phyloP scores from a whole-genome alignment of 2,113 vertebrate genomes.

The Arenaria interpres region DNA sequence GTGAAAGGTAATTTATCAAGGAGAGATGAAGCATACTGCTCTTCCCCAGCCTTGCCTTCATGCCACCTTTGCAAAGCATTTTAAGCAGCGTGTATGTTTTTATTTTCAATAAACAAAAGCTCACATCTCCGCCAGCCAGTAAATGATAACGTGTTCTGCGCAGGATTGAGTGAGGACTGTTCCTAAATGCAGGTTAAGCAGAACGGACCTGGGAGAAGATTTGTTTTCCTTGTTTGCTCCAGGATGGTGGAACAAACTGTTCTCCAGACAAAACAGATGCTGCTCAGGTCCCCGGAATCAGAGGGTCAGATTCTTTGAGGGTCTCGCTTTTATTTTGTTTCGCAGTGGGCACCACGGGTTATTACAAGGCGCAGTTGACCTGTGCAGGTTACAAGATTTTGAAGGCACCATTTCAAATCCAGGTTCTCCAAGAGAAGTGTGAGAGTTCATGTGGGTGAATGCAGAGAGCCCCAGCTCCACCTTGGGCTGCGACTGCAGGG shows the following conservation, averaged over 20 bases:
- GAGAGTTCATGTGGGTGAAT: neutral
- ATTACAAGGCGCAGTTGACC: too few relatives aligned
- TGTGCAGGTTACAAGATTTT: fast-evolving
- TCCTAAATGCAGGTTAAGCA: neutral
- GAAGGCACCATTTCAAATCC: neutral
- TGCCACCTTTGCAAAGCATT: neutral
- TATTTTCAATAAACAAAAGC: conserved; percentile 11
- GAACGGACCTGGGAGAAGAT: neutral
- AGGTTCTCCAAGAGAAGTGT: neutral
- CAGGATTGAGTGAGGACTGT: fast-evolving
- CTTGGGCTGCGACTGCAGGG: neutral
- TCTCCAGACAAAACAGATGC: neutral
- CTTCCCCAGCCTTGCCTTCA: neutral
- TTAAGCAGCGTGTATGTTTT: neutral
- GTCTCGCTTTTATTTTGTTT: neutral
- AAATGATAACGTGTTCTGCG: neutral
- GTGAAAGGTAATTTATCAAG: conserved; percentile 30
- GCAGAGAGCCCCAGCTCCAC: neutral
- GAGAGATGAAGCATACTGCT: neutral
- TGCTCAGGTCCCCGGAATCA: neutral
- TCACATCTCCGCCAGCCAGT: neutral
- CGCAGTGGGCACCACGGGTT: fast-evolving
- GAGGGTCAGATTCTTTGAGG: too few relatives aligned
- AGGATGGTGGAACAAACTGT: neutral
- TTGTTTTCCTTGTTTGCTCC: neutral